phyloP scores from a whole-genome alignment of 2,113 vertebrate genomes.

The Polyodon spathula region DNA sequence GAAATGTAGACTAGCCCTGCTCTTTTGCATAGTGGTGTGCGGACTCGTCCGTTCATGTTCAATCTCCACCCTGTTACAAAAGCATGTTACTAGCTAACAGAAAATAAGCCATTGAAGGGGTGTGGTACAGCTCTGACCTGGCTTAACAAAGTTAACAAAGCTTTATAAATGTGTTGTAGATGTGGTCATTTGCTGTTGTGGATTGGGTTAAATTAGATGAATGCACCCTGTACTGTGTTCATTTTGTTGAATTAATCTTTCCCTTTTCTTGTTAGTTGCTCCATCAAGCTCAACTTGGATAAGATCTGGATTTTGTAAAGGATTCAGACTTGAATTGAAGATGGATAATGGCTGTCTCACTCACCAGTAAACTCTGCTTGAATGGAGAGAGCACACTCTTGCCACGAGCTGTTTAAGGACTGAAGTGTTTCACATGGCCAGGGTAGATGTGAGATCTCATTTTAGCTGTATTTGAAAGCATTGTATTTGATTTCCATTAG shows the following conservation, averaged over 20 bases:
- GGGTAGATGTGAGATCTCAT: slow-evolving; percentile 1
- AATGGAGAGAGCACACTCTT: slow-evolving; percentile 1
- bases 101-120: no score
- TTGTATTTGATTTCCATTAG: background rate
- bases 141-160: no score
- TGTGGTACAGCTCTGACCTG: no score
- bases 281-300: no score
- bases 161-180: no score
- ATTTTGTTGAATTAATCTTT: background rate
- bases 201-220: background rate
- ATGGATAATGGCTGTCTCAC: background rate
- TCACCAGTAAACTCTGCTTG: background rate
- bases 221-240: background rate
- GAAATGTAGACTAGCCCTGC: no score
- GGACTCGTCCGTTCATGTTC: no score
- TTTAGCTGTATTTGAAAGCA: slow-evolving; percentile 3
- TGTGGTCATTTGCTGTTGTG: no score
- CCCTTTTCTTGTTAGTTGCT: background rate
- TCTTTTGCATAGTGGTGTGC: no score
- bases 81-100: no score
- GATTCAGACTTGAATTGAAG: background rate
- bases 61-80: no score
- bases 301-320: background rate
- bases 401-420: background rate
- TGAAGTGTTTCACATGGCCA: slow-evolving; percentile 3